Evolutionary conservation across 2,113 vertebrate species (phyloP).

Genomic region (Piaya cayana): DNA sequence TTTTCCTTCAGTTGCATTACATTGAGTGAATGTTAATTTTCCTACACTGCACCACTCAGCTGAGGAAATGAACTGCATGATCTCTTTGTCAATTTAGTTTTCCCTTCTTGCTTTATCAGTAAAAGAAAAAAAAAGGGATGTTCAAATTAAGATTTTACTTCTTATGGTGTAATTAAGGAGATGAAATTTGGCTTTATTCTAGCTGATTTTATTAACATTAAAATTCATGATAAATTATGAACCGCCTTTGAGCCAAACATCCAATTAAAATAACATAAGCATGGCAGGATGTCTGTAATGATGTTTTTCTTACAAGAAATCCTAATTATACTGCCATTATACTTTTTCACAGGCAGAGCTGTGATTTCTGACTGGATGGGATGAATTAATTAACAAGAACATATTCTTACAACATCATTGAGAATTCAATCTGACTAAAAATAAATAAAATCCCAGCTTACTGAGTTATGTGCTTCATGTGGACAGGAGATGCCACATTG

Average conservation of each 20-base stretch:
- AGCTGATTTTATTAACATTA: slow-evolving; percentile 74
- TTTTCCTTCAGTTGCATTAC: not conserved
- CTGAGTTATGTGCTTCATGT: not conserved
- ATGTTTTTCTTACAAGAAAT: slow-evolving; percentile 59
- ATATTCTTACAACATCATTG: not conserved
- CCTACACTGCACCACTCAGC: not conserved
- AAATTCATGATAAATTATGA: slow-evolving; percentile 74
- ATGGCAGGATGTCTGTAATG: slow-evolving; percentile 62
- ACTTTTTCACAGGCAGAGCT: slow-evolving; percentile 22
- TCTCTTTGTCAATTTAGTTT: not conserved
- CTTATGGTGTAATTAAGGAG: slow-evolving; percentile 61
- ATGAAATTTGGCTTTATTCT: slow-evolving; percentile 62
- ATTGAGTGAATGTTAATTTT: not conserved
- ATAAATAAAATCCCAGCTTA: not conserved
- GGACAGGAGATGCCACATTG: not conserved
- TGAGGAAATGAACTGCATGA: not conserved
- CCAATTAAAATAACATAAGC: slow-evolving; percentile 76
- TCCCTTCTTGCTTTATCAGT: not conserved
- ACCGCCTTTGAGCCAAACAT: slow-evolving; percentile 65
- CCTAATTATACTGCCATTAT: slow-evolving; percentile 57
- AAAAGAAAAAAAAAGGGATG: not conserved
- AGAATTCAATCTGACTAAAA: not conserved
- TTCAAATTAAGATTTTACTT: slow-evolving; percentile 54
- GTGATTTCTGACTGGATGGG: not conserved
- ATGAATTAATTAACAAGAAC: slow-evolving; percentile 36